A percentile compares a stretch with the other conserved stretches of the same genome.
These are phyloP conservation scores for Hemistola chrysoprasaria DNA, from an alignment of 2,888 invertebrate species.

Conservation along the genomic window DNA sequence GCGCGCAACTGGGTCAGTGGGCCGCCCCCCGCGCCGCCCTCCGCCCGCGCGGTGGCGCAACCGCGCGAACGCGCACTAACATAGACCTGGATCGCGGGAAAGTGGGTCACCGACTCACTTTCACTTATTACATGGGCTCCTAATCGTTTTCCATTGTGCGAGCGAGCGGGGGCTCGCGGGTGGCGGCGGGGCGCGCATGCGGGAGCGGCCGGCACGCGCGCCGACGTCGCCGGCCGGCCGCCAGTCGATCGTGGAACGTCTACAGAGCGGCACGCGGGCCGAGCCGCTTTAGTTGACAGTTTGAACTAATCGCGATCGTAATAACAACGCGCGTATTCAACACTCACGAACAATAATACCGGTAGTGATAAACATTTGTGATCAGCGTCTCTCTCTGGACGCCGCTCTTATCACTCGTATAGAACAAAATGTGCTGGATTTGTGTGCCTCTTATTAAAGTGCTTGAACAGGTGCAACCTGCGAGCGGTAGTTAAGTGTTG, in stretches of 20 bases:
- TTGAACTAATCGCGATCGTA: conserved; percentile 62
- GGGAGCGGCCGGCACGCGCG: conserved; percentile 80
- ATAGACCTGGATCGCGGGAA: conserved; percentile 96
- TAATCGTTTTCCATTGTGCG: conserved; percentile 88
- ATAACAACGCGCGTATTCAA: conserved; percentile 63
- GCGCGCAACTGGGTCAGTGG: conserved; percentile 92
- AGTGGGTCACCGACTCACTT: conserved; percentile 95
- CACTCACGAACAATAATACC: conserved; percentile 45
- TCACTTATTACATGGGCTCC: conserved; percentile 93
- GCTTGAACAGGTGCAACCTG: conserved; percentile 78
- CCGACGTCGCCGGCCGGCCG: conserved; percentile 74
- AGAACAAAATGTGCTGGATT: conserved; percentile 78
- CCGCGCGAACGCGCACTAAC: conserved; percentile 85
- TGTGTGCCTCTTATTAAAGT: conserved; percentile 70
- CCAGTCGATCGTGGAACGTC: conserved; percentile 78
- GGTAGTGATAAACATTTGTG: conserved; percentile 43
- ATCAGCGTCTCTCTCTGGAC: conserved; percentile 42
- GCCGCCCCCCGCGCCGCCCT: conserved; percentile 83
- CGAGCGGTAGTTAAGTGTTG: conserved; percentile 78
- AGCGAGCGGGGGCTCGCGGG: conserved; percentile 80
- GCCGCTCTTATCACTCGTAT: conserved; percentile 39
- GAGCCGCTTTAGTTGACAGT: conserved; percentile 49
- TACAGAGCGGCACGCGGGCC: conserved; percentile 63
- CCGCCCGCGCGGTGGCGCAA: conserved; percentile 80
- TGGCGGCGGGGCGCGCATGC: conserved; percentile 76